phyloP scores from a whole-genome alignment of 2,113 vertebrate genomes.

The Rhinolophus ferrumequinum region DNA sequence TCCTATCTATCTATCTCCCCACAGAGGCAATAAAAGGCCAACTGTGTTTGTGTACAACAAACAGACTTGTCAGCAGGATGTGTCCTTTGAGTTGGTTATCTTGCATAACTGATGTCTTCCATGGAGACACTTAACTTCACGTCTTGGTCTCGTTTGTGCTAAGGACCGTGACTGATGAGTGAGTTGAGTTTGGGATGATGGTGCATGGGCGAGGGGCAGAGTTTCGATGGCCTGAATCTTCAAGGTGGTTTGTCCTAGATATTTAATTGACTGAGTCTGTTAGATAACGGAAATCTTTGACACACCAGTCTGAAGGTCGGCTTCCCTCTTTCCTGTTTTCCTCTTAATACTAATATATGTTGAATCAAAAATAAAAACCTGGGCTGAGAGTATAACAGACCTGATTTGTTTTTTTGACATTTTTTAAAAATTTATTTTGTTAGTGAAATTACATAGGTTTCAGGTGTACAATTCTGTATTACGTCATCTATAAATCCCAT shows the following conservation, averaged over 20 bases:
- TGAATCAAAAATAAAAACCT: background rate
- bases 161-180: background rate
- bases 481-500: too few relatives aligned
- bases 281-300: background rate
- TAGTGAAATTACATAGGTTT: too few relatives aligned
- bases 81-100: background rate
- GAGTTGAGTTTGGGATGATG: background rate
- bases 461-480: too few relatives aligned
- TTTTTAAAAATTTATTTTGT: too few relatives aligned
- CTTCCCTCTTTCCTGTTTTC: background rate
- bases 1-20: background rate
- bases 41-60: background rate
- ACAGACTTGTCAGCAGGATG: fast-evolving
- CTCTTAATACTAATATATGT: background rate
- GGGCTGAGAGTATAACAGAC: background rate
- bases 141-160: background rate
- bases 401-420: too few relatives aligned
- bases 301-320: background rate
- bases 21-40: background rate
- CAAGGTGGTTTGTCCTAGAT: background rate
- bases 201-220: background rate
- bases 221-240: background rate
- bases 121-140: background rate
- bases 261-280: background rate
- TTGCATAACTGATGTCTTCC: background rate